phyloP scores from a whole-genome alignment of 2,888 invertebrate species.

The Alsophila aescularia region DNA sequence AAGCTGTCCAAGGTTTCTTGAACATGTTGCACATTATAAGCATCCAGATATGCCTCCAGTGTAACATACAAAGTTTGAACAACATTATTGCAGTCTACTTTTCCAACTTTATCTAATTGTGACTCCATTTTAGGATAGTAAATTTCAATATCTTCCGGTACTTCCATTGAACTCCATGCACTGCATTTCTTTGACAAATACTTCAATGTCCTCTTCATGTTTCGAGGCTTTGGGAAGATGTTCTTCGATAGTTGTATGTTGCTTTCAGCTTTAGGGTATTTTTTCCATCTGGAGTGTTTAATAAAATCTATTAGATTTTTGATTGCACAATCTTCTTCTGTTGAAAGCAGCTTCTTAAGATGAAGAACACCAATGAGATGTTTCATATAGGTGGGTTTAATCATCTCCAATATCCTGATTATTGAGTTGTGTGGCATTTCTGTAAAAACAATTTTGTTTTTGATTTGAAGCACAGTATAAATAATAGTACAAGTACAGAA shows the following conservation, averaged over 20 bases:
- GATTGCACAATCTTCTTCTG: slow-evolving; percentile 56
- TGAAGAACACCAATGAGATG: slow-evolving; percentile 58
- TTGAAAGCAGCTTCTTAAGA: slow-evolving; percentile 50
- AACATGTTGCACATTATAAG: slow-evolving; percentile 61
- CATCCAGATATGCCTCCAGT: slow-evolving; percentile 67
- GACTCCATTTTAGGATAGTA: slow-evolving; percentile 51
- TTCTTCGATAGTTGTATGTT: slow-evolving; percentile 45
- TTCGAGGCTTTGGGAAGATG: slow-evolving; percentile 42
- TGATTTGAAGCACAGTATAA: too few species aligned
- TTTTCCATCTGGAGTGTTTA: slow-evolving; percentile 52
- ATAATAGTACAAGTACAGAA: too few species aligned
- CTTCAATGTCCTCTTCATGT: slow-evolving; percentile 44
- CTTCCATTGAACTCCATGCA: slow-evolving; percentile 13
- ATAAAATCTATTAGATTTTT: slow-evolving; percentile 57
- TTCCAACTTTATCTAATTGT: slow-evolving; percentile 10
- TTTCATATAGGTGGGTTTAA: slow-evolving; percentile 69
- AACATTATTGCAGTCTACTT: slow-evolving; percentile 48
- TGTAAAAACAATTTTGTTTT: slow-evolving; percentile 58
- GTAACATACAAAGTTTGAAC: slow-evolving; percentile 61
- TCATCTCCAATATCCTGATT: slow-evolving; percentile 59
- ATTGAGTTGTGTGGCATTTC: slow-evolving; percentile 62
- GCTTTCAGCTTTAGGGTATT: slow-evolving; percentile 41
- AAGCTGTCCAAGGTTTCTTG: slow-evolving; percentile 60
- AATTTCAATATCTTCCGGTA: slow-evolving; percentile 18
- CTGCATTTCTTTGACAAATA: slow-evolving; percentile 51